Evolutionary conservation across 2,888 invertebrate genomes (phyloP), one percentile per base, ranked within the genome.

Genomic region (Stenodera caucasica): DNA sequence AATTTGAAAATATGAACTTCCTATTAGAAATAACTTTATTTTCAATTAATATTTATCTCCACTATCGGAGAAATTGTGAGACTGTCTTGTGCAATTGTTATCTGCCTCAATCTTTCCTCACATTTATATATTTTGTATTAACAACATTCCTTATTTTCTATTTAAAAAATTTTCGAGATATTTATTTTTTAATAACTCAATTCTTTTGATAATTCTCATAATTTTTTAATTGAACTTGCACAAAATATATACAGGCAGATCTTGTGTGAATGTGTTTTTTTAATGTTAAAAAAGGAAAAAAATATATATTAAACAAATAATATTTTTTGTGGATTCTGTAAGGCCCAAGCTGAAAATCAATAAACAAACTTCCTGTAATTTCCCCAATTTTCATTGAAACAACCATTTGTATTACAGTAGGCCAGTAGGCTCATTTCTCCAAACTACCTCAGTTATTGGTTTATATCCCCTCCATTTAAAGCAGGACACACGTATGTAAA

Each of bases 81-180:
- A 75, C 74, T 73, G 73, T 72, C 15, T 73, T 75, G 72, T 73
- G 72, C 57, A 63, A 60, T 60, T 63, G 60, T 55, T 45, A 49
- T 63, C 63, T 63, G 60, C 57, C 60, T 51, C 45, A 37, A 32
- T 50, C 15, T 56, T 53, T 37, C 40, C 18, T 53, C 57, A 1
- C 32, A 1, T 29, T 52, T 18, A 9, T 32, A 12, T 53, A 35
- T 29, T 5, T 18, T 37, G 8, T 59, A 56, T 62, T 62, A n/a
- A n/a, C n/a, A 63, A 63, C 63, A 63, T 63, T 63, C 63, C 63
- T 56, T 40, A 56, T 56, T 63, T 35, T 49, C 14, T 49, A 18
- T 8, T 33, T 33, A 6, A 14, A 14, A n/a, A n/a, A n/a, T n/a
- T n/a, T n/a, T n/a, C n/a, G n/a, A n/a, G n/a, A n/a, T n/a, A n/a